Evolutionary conservation across 2,113 vertebrate genomes (phyloP).

Genomic region (Holacanthus passer): DNA sequence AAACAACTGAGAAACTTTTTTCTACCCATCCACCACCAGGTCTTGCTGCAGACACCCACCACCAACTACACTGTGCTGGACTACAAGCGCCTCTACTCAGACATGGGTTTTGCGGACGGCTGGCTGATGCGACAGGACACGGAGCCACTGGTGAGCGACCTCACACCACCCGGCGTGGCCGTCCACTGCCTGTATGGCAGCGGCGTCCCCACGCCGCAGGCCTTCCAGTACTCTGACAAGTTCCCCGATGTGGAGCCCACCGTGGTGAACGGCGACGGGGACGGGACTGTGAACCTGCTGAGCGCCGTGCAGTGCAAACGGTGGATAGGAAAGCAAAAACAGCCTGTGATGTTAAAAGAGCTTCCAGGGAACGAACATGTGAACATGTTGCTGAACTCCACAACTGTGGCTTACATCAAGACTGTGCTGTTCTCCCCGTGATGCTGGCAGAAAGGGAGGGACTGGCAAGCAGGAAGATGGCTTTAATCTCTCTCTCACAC

Average conservation of each 20-base stretch:
- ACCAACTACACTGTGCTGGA: conserved; percentile 93
- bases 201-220: conserved; percentile 86
- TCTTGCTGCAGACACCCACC: conserved; percentile 89
- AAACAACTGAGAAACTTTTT: not conserved
- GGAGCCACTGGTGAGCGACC: conserved; percentile 84
- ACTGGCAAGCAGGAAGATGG: not conserved
- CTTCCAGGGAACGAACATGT: conserved; percentile 93
- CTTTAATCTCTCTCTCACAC: not conserved
- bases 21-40: conserved; percentile 41
- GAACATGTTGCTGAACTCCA: conserved; percentile 89
- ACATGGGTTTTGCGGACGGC: conserved; percentile 91
- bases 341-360: conserved; percentile 86
- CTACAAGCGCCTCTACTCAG: conserved; percentile 89
- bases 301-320: conserved; percentile 89
- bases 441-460: conserved; percentile 19
- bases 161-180: conserved; percentile 87
- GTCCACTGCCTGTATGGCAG: conserved; percentile 94
- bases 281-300: conserved; percentile 94
- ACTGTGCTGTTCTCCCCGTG: conserved; percentile 86
- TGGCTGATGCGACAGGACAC: conserved; percentile 95
- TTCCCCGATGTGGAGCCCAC: conserved; percentile 94
- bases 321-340: conserved; percentile 87
- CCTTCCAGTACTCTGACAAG: conserved; percentile 87
- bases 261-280: conserved; percentile 87
- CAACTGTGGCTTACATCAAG: conserved; percentile 92